phyloP scores from a whole-genome alignment of 2,888 invertebrate genomes.

The Emmelina monodactyla region DNA sequence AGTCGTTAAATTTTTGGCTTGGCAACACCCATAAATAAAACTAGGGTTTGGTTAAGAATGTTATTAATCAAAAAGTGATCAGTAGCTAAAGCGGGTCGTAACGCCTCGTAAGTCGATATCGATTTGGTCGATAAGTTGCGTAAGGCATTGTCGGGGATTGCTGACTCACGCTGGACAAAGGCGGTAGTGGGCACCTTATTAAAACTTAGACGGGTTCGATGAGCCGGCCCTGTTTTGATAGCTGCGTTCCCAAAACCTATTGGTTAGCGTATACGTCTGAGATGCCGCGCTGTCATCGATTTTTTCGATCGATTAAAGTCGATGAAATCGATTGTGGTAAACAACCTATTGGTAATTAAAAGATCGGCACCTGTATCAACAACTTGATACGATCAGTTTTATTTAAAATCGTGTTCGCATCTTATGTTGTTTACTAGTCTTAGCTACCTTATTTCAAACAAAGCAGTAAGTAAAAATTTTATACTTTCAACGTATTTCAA shows the following conservation, averaged over 20 bases:
- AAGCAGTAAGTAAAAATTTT: too few relatives aligned
- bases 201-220: conserved; percentile 59
- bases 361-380: neutral
- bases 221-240: conserved; percentile 61
- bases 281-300: conserved; percentile 28
- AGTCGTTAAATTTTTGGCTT: conserved; percentile 46
- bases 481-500: too few relatives aligned
- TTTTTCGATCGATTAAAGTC: conserved; percentile 16
- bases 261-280: conserved; percentile 35
- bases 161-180: conserved; percentile 53
- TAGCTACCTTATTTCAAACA: too few relatives aligned
- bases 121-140: conserved; percentile 64
- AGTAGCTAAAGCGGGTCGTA: conserved; percentile 58
- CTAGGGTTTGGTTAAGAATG: conserved; percentile 40
- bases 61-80: conserved; percentile 64
- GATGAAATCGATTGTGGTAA: neutral
- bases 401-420: too few relatives aligned
- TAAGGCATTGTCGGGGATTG: conserved; percentile 59
- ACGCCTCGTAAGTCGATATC: conserved; percentile 65
- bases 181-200: conserved; percentile 65
- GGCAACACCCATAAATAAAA: conserved; percentile 19
- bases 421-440: too few relatives aligned
- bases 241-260: conserved; percentile 39
- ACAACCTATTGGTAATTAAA: neutral
- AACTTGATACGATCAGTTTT: too few relatives aligned